Percentiles rank a stretch among this genome's conserved stretches.
Evolutionary conservation across 2,888 invertebrate genomes (phyloP).

Genomic region (Tinea pellionella): DNA sequence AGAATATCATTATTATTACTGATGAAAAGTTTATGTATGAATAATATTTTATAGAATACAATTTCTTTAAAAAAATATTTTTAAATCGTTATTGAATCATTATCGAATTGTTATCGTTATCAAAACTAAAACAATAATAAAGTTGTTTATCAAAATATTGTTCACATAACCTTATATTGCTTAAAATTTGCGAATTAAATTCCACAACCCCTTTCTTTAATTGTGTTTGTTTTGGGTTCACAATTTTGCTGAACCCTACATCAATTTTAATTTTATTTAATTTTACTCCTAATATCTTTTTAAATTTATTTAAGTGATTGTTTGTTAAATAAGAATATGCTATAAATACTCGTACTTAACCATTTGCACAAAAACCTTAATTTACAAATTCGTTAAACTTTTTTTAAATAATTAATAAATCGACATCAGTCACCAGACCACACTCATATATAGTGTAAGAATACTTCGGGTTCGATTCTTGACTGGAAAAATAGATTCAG

Average conservation of each 20-base stretch:
- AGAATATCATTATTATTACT: no score
- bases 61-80: no score
- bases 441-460: no score
- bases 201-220: conserved; percentile 1
- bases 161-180: background rate
- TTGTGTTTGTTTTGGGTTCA: background rate
- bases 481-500: no score
- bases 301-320: background rate
- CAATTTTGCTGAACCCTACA: background rate
- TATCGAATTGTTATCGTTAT: background rate
- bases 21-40: no score
- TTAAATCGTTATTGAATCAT: background rate
- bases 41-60: background rate
- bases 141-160: background rate
- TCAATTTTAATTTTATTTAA: background rate
- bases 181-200: background rate
- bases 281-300: background rate
- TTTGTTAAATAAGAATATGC: no score
- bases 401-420: no score
- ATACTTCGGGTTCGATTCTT: no score
- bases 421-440: no score
- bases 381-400: no score
- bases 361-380: no score
- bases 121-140: background rate
- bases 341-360: no score